Evolutionary conservation across 2,888 invertebrate genomes (phyloP).

Genomic region (Coleophora flavipennella): DNA sequence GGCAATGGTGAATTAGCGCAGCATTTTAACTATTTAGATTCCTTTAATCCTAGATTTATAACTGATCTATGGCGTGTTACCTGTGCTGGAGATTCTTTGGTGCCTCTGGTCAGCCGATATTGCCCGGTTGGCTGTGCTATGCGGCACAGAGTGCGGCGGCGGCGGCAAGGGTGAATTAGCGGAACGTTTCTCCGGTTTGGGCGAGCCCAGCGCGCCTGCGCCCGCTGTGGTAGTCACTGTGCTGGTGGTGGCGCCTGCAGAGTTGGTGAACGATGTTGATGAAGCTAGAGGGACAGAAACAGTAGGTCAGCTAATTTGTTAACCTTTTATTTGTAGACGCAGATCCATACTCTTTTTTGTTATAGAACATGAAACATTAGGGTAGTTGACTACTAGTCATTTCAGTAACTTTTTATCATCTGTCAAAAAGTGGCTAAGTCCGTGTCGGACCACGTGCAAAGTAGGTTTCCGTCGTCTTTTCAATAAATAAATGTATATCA

Average conservation of each 20-base stretch:
- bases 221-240: too few species aligned
- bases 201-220: constrained; percentile 84
- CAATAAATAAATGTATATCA: too few species aligned
- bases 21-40: constrained; percentile 65
- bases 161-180: constrained; percentile 92
- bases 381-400: too few species aligned
- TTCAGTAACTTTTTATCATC: too few species aligned
- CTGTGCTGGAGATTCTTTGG: constrained; percentile 8
- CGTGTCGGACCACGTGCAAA: too few species aligned
- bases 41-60: too few species aligned
- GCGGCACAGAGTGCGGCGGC: constrained; percentile 64
- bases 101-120: constrained; percentile 9
- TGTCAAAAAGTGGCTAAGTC: too few species aligned
- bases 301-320: background rate
- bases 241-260: constrained; percentile 69
- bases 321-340: constrained; percentile 35
- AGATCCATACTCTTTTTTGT: too few species aligned
- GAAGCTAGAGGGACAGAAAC: constrained; percentile 52
- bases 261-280: constrained; percentile 82
- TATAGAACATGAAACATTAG: too few species aligned
- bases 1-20: constrained; percentile 92
- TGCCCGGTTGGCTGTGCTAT: constrained; percentile 9
- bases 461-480: too few species aligned
- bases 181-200: constrained; percentile 91
- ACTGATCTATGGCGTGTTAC: constrained; percentile 6